Evolutionary conservation across 2,113 vertebrate genomes (phyloP).

Genomic region (Mixornis gularis): DNA sequence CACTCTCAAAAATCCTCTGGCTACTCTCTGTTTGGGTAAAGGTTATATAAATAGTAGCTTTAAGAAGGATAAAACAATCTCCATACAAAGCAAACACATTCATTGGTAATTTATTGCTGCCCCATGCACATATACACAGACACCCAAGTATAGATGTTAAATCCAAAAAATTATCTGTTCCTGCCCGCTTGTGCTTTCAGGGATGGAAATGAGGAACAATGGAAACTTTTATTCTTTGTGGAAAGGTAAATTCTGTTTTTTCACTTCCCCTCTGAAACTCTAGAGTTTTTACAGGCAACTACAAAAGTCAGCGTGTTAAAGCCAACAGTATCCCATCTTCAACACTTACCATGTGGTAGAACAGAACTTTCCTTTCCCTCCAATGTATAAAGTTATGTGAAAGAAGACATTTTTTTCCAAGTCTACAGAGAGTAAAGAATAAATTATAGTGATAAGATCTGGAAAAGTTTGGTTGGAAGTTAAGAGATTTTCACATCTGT

Average conservation of each 20-base stretch:
- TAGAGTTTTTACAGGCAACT: conserved; percentile 66
- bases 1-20: conserved; percentile 68
- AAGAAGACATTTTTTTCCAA: conserved; percentile 69
- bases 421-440: conserved; percentile 77
- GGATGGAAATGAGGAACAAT: not conserved
- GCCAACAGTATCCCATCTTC: conserved; percentile 56
- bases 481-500: conserved; percentile 88
- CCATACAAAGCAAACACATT: conserved; percentile 72
- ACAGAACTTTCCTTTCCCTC: conserved; percentile 62
- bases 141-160: not conserved
- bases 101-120: conserved; percentile 73
- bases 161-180: conserved; percentile 43
- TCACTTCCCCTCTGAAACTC: conserved; percentile 62
- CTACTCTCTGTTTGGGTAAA: conserved; percentile 70
- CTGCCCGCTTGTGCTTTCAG: conserved; percentile 8
- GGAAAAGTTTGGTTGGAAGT: conserved; percentile 78
- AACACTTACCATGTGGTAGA: conserved; percentile 40
- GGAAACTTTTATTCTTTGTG: conserved; percentile 57
- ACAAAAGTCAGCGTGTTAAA: conserved; percentile 55
- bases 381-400: conserved; percentile 70
- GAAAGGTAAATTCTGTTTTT: conserved; percentile 71
- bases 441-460: conserved; percentile 85
- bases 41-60: conserved; percentile 79
- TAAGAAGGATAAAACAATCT: conserved; percentile 73
- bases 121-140: conserved; percentile 15